Conservation (phyloP, 2,113 vertebrate genomes). For the Athene noctua region DNA sequence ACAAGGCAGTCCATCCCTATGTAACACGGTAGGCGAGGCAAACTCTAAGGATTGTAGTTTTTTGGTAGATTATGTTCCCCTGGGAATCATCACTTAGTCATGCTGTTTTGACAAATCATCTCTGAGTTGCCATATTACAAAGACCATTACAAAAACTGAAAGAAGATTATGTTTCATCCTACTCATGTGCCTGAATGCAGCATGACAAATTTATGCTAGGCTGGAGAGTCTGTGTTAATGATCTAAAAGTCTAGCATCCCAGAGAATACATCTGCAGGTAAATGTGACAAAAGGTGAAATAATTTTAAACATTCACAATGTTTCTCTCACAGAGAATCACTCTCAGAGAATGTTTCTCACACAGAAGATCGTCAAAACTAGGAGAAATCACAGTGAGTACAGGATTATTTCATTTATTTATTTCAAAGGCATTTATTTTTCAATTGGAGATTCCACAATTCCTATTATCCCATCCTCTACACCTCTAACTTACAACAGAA, state of each 20-base stretch:
- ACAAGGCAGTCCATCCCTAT: neutral
- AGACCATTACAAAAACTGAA: neutral
- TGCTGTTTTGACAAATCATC: neutral
- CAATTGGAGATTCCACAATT: neutral
- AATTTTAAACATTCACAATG: neutral
- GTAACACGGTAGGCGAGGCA: rapidly evolving
- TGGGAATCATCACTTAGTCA: neutral
- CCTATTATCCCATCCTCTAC: neutral
- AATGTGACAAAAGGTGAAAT: neutral
- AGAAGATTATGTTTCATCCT: neutral
- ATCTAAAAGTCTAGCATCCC: neutral
- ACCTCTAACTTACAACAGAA: neutral
- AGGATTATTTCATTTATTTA: neutral
- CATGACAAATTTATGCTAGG: neutral
- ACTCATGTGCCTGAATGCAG: neutral
- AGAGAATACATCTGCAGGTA: neutral
- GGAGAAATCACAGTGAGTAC: neutral
- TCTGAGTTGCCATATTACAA: neutral
- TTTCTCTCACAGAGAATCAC: neutral
- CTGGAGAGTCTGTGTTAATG: neutral
- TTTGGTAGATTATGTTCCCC: neutral
- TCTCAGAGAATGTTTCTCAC: neutral
- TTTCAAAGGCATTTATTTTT: neutral
- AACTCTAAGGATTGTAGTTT: neutral
- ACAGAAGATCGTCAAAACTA: neutral